Evolutionary conservation across 2,888 invertebrate species (phyloP).

Genomic region (Drosophila niveifrons): DNA sequence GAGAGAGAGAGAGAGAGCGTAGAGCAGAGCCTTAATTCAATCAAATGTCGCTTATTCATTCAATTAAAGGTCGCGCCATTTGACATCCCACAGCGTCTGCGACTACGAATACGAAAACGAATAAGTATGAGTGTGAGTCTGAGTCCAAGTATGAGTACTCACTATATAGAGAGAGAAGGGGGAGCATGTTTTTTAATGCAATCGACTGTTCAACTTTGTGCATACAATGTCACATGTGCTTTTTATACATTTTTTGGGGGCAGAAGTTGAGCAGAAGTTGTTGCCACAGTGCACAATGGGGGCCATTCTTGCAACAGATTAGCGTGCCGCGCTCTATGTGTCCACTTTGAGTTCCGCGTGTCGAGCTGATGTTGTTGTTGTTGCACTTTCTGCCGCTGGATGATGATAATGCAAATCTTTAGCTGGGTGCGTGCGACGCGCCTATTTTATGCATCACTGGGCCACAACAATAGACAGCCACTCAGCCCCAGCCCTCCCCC

Average conservation of each 20-base stretch:
- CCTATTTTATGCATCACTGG: slow-evolving; percentile 65
- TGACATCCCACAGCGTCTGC: slow-evolving; percentile 65
- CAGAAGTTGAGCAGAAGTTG: slow-evolving; percentile 24
- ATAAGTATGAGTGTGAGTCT: slow-evolving; percentile 10
- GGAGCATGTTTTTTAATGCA: slow-evolving; percentile 59
- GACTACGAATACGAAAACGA: slow-evolving; percentile 31
- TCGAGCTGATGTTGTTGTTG: slow-evolving; percentile 11
- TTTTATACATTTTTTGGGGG: slow-evolving; percentile 18
- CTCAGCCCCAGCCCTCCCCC: slow-evolving; percentile 26
- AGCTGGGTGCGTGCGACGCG: slow-evolving; percentile 46
- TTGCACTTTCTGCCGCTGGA: slow-evolving; percentile 40
- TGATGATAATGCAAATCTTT: slow-evolving; percentile 67
- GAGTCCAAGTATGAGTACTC: slow-evolving; percentile 11
- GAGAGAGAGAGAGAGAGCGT: slow-evolving; percentile 15
- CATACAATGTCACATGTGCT: slow-evolving; percentile 46
- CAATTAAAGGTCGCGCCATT: slow-evolving; percentile 83
- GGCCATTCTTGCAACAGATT: slow-evolving; percentile 71
- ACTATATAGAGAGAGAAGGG: neutral
- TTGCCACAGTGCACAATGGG: slow-evolving; percentile 55
- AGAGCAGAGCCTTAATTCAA: slow-evolving; percentile 72
- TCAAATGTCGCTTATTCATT: slow-evolving; percentile 83
- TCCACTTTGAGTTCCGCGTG: slow-evolving; percentile 6
- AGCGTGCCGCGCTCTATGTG: slow-evolving; percentile 27
- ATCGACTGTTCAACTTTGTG: slow-evolving; percentile 75
- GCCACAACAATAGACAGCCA: slow-evolving; percentile 55